Base-by-base conservation (phyloP, 2,113 vertebrate species). In the Cryptomyrus ogoouensis region DNA sequence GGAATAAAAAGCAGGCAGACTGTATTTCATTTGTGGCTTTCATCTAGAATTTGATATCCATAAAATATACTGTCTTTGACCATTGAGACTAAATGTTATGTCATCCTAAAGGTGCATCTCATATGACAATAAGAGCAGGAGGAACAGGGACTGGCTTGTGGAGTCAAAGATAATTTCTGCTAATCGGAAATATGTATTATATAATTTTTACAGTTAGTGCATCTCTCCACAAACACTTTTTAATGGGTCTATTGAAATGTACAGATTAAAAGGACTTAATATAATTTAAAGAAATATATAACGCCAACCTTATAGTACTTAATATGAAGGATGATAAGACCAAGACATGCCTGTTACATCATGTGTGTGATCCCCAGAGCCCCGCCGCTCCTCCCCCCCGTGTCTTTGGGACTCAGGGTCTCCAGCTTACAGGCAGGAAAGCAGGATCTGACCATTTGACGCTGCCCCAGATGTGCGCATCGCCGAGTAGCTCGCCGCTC, bases 381-480 rank as follows among this genome's bases (percentile, higher is more conserved):
- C 15, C 31, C 35, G 31, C 31, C 15, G 31, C 74, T 42, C 74
- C 74, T 42, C 74, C 74, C 74, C 70, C 74, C 74, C 35, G 74
- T 80, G 31, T 80, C 74, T 35, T 42, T 42, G 35, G 74, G 74
- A 80, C 35, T 35, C 74, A 39, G 31, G 74, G 74, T 80, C 74
- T 42, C 74, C n/a, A 39, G 74, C 74, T 80, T 42, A 12, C 74
- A 80, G 74, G 74, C 31, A 80, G 74, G 31, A 42, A 80, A 80
- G 35, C 74, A 39, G 74, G 35, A 19, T 80, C 74, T 80, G 74
- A 80, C 74, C 74, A 80, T 42, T 19, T 80, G 74, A 80, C 74
- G 74, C 31, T 80, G 74, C 31, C 74, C 74, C 74, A 80, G 74
- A 80, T 80, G 74, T 80, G 74, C 74, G 74, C 35, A 80, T 80